These are phyloP conservation scores for Myotis vivesi DNA, from an alignment of 2,797 vertebrate species.

Conservation along the genomic window DNA sequence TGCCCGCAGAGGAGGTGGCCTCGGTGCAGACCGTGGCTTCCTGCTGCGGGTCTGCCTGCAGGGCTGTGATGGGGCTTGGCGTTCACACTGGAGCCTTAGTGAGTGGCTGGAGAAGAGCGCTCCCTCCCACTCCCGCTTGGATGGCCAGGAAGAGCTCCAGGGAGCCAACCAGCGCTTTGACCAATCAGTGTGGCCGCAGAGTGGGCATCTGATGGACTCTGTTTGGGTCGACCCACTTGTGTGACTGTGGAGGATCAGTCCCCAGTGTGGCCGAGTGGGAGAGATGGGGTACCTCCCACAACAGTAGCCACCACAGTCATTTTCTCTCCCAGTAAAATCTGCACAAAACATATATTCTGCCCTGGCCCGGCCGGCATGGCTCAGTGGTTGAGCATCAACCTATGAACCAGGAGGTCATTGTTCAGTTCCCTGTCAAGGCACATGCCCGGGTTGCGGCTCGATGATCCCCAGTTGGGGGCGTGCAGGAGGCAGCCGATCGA, in stretches of 20 bases:
- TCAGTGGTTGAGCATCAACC: too few relatives aligned
- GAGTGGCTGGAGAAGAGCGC: not conserved
- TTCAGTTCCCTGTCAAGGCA: too few relatives aligned
- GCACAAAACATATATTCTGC: not conserved
- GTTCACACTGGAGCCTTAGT: too few relatives aligned
- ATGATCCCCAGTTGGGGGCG: too few relatives aligned
- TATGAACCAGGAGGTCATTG: too few relatives aligned
- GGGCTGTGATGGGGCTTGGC: not conserved
- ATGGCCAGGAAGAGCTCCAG: not conserved
- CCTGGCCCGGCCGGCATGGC: too few relatives aligned
- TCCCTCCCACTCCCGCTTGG: not conserved
- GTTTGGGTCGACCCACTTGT: not conserved
- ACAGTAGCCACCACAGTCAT: not conserved
- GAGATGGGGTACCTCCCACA: not conserved
- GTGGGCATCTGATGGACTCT: not conserved
- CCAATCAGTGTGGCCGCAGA: accelerated
- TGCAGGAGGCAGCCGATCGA: too few relatives aligned
- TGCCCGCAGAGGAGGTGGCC: not conserved
- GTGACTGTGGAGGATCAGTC: not conserved
- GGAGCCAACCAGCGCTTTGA: not conserved
- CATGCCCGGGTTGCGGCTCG: too few relatives aligned
- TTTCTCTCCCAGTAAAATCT: not conserved
- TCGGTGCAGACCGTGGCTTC: not conserved
- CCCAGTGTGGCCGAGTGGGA: accelerated
- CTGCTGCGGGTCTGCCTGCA: not conserved